Base-by-base conservation (phyloP, 2,888 invertebrate species). In the Calameuta pallipes region DNA sequence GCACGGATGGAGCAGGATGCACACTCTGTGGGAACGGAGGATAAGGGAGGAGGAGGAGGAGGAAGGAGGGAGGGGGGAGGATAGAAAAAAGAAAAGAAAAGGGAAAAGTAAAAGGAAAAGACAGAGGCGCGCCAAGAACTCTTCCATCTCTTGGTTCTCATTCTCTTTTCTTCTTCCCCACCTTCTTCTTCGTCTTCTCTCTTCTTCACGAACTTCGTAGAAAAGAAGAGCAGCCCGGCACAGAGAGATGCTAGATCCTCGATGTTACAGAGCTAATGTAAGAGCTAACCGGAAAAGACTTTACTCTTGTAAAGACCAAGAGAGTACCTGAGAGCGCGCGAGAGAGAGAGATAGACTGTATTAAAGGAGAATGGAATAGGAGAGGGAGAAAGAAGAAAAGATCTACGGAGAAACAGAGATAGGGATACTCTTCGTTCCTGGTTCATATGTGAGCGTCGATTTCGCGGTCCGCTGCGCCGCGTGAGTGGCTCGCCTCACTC, bases 371-470 rank as follows among this genome's bases (percentile, higher is more conserved):
- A 74, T 82, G 80, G 75, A 81, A 78, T 78, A 76, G 76, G 77
- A 78, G 36, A 70, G 37, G n/a, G 23, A 75, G 33, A 76, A 34
- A 30, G 56, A 37, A 77, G 74, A 74, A 73, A 31, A 75, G 74
- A 78, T 41, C 79, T 31, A 77, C 75, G 76, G 75, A 74, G 69
- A 30, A n/a, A 76, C 71, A 79, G 69, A 76, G 76, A 76, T 56
- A 79, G 76, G 82, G 80, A 82, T 82, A 81, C 71, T 71, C 71
- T 71, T 34, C 84, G 85, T 86, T 88, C 85, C 84, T 85, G 86
- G 88, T 90, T 90, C 91, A 91, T 89, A 91, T 90, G 90, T 91
- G 91, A 90, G 90, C 90, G 88, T 90, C 91, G 91, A 91, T 91
- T 91, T 91, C 90, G 90, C 90, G 91, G 89, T 91, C 87, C 88